Base-by-base conservation (phyloP, 2,113 vertebrate species). In the Excalfactoria chinensis region DNA sequence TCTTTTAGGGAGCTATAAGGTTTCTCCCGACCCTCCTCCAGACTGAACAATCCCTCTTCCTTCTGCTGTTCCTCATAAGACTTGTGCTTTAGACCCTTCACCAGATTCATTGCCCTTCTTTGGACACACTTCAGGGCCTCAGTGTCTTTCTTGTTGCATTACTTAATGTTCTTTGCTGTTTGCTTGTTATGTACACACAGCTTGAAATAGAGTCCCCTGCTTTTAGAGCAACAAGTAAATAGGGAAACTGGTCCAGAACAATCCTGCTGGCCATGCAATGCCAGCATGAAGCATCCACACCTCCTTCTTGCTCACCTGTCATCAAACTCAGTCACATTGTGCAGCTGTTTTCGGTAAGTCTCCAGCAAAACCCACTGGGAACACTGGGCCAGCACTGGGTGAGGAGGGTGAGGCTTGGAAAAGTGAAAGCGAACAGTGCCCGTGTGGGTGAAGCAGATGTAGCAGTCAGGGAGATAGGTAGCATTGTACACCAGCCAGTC, bases 401-500 rank as follows among this genome's bases (percentile, higher is more conserved):
- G 63, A 4, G 95, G 86, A 49, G 98, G 98, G 10, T 32, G 20
- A 8, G 48, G 81, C 6, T 89, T 77, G 3, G 98, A 98, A 95
- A 99, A 99, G 58, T 7, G 87, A 90, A 99, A 99, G 2, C 94
- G 94, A 30, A 98, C 26, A 0, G 92, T 97, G 23, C 73, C 91
- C 0, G 3, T 16, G 30, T 9, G 62, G 2, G 98, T 98, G 96
- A 98, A 92, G 91, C 99, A 99, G 88, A 99, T 94, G 75, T 99
- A 98, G 95, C 98, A 99, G 95, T 98, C 18, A 0, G 98, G 98
- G 28, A 98, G 97, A 90, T 99, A 99, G 43, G 98, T 99, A 26
- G 96, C 98, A 46, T 99, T 98, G 89, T 96, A 98, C 77, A 99
- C 98, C 76, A 99, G 94, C 99, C 99, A 99, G 37, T 97, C 98